These are phyloP conservation scores for Cyprinus carpio DNA, from an alignment of 2,113 vertebrate genomes.

Conservation along the genomic window DNA sequence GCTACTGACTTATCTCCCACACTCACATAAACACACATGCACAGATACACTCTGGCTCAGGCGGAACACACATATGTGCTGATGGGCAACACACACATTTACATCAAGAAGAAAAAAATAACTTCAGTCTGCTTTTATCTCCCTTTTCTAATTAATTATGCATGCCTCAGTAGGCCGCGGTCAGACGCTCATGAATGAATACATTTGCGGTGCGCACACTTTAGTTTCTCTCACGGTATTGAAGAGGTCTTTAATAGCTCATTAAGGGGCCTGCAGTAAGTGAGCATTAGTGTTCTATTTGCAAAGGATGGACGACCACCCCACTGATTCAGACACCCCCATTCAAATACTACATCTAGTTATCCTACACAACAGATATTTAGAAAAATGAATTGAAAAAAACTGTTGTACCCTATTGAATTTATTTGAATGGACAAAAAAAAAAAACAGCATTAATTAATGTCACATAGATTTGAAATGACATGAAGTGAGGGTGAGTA, in stretches of 20 bases:
- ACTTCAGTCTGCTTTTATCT: constrained; percentile 54
- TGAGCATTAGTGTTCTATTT: constrained; percentile 41
- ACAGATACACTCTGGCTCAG: constrained; percentile 1
- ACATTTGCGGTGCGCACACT: constrained; percentile 25
- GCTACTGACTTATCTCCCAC: constrained; percentile 33
- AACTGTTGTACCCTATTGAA: neutral
- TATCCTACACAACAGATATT: neutral
- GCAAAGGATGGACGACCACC: constrained; percentile 15
- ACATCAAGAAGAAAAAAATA: constrained; percentile 44
- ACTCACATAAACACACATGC: constrained; percentile 32
- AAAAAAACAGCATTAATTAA: neutral
- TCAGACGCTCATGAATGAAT: constrained; percentile 32
- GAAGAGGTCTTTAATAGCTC: constrained; percentile 49
- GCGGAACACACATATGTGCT: constrained; percentile 33
- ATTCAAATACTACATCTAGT: neutral
- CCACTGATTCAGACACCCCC: neutral
- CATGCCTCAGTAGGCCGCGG: constrained; percentile 46
- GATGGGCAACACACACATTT: neutral
- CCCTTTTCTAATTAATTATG: constrained; percentile 59
- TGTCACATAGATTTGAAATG: no score
- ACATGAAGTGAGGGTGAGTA: no score
- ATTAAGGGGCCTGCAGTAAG: constrained; percentile 42
- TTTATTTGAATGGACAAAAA: neutral
- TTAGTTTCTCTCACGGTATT: constrained; percentile 16
- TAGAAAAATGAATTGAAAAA: neutral